phyloP scores from a whole-genome alignment of 2,113 vertebrate species.

The Paramormyrops kingsleyae region DNA sequence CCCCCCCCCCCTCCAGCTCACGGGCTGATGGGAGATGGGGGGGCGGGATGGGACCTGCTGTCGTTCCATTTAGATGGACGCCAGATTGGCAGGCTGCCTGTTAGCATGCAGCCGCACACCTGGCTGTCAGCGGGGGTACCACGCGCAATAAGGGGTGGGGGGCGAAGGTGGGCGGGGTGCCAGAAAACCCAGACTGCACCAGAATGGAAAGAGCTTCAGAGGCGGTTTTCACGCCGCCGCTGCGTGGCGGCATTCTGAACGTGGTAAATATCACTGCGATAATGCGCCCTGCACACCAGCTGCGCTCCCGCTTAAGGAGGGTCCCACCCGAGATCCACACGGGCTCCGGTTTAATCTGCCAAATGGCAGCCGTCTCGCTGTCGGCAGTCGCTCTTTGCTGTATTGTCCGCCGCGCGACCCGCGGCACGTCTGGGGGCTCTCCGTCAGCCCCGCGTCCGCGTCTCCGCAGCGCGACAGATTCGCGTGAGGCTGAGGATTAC shows the following conservation, averaged over 20 bases:
- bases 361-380: neutral
- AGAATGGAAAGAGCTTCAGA: neutral
- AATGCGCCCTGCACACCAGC: neutral
- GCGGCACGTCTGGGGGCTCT: neutral
- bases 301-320: neutral
- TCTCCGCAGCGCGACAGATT: neutral
- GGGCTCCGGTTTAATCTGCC: neutral
- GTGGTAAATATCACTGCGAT: neutral
- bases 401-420: neutral
- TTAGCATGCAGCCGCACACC: neutral
- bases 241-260: neutral
- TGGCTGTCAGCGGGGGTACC: neutral
- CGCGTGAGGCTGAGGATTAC: neutral
- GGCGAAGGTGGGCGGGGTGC: neutral
- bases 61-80: constrained; percentile 10
- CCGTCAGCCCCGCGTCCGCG: neutral
- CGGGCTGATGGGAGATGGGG: neutral
- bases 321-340: neutral
- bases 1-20: neutral
- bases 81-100: neutral
- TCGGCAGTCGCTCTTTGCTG: neutral
- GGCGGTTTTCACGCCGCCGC: neutral
- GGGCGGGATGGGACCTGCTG: neutral
- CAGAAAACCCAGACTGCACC: neutral
- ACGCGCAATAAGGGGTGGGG: neutral